phyloP scores from a whole-genome alignment of 2,888 invertebrate genomes.

The Clostera curtula region DNA sequence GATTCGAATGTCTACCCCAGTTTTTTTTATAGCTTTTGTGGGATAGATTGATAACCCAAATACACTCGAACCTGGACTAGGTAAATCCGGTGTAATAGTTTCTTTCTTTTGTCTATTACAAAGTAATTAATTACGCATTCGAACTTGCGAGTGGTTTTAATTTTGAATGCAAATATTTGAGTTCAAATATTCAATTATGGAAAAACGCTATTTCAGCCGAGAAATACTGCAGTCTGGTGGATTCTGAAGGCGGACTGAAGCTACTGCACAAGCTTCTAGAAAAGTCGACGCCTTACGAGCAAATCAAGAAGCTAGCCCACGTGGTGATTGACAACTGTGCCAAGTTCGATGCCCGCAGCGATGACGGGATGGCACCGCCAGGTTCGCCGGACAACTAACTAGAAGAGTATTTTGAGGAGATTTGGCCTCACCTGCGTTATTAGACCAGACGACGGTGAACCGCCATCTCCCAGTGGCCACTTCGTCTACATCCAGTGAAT shows the following conservation, averaged over 20 bases:
- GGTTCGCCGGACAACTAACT: slow-evolving; percentile 42
- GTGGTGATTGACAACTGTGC: slow-evolving; percentile 81
- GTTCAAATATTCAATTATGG: slow-evolving; percentile 2
- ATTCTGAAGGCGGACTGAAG: slow-evolving; percentile 87
- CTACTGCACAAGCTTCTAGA: slow-evolving; percentile 80
- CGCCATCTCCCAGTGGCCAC: slow-evolving; percentile 3
- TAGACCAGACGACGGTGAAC: slow-evolving; percentile 21
- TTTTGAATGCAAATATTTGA: no score
- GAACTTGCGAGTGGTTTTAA: no score
- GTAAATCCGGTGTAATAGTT: no score
- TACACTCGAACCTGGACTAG: no score
- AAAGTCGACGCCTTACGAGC: slow-evolving; percentile 77
- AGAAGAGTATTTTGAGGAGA: slow-evolving; percentile 47
- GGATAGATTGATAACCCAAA: no score
- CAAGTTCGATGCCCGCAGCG: slow-evolving; percentile 23
- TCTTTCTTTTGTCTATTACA: no score
- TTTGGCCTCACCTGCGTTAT: slow-evolving; percentile 36
- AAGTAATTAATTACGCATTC: no score
- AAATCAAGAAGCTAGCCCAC: slow-evolving; percentile 80
- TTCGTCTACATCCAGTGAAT: no score
- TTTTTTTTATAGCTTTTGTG: no score
- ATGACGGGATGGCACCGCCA: slow-evolving; percentile 14
- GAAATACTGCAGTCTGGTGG: slow-evolving; percentile 93
- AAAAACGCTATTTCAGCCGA: slow-evolving; percentile 77
- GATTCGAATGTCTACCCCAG: no score